A percentile compares a stretch with the other conserved stretches of the same genome.
Conservation (phyloP, 2,888 invertebrate species). For the Baccha elongata region DNA sequence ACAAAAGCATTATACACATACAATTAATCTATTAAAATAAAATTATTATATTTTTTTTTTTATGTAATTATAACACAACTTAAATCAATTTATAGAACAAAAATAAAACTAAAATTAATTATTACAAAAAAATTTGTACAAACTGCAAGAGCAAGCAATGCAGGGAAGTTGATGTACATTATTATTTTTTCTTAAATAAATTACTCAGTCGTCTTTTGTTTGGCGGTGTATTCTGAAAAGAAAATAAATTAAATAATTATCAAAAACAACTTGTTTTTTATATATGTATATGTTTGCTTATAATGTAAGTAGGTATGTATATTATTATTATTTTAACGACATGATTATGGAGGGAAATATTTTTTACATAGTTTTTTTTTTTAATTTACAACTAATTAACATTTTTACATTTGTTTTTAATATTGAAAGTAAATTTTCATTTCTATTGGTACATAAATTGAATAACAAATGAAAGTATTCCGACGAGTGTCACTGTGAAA, state of each 20-base stretch:
- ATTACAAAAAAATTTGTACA: conserved; percentile 29
- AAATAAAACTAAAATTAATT: conserved; percentile 1
- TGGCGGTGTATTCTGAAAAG: conserved; percentile 81
- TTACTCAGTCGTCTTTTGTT: conserved; percentile 80
- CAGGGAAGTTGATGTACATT: conserved; percentile 14
- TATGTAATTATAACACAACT: not conserved
- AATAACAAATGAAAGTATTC: conserved; percentile 58
- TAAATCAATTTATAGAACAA: not conserved
- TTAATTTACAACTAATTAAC: conserved; percentile 4
- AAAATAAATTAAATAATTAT: conserved; percentile 51
- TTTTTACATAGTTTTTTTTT: not conserved
- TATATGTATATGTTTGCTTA: not conserved
- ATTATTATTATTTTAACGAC: not conserved
- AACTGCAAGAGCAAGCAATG: conserved; percentile 1
- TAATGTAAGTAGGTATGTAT: not conserved
- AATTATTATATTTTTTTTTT: no score
- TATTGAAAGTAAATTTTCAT: not conserved
- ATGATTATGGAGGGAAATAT: not conserved
- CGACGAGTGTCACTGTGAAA: conserved; percentile 68
- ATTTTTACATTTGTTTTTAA: not conserved
- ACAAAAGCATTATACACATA: no score
- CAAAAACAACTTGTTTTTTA: not conserved
- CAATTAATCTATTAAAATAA: no score
- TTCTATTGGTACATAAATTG: conserved; percentile 39
- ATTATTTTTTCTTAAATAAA: conserved; percentile 81